A percentile compares a stretch with the other conserved stretches of the same genome.
These are phyloP conservation scores for Euproctis similis DNA, from an alignment of 2,888 invertebrate genomes.

Conservation along the genomic window DNA sequence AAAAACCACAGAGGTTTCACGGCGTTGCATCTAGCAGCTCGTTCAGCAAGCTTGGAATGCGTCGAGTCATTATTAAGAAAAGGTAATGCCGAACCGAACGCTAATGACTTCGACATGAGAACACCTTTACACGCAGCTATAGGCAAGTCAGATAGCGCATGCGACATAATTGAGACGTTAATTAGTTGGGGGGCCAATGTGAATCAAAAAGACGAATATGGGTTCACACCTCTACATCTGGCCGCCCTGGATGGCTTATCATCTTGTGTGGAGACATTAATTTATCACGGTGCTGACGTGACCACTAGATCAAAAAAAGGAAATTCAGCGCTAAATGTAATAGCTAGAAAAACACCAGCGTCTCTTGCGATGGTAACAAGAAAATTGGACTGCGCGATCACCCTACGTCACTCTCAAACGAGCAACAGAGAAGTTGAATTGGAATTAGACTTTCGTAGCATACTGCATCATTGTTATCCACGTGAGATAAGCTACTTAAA, in stretches of 20 bases:
- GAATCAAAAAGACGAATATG: slow-evolving; percentile 89
- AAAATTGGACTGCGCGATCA: slow-evolving; percentile 87
- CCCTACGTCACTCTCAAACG: slow-evolving; percentile 85
- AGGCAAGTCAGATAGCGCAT: slow-evolving; percentile 87
- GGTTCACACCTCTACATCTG: slow-evolving; percentile 89
- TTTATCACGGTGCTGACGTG: slow-evolving; percentile 91
- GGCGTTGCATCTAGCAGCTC: slow-evolving; percentile 88
- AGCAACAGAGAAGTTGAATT: slow-evolving; percentile 88
- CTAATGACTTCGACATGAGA: slow-evolving; percentile 86
- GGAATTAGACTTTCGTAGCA: slow-evolving; percentile 87
- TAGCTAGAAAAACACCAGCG: slow-evolving; percentile 90
- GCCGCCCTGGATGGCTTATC: slow-evolving; percentile 90
- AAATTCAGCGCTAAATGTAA: slow-evolving; percentile 88
- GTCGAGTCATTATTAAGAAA: slow-evolving; percentile 85
- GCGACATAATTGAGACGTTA: slow-evolving; percentile 86
- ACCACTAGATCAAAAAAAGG: slow-evolving; percentile 91
- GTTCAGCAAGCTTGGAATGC: slow-evolving; percentile 86
- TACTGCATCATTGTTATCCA: slow-evolving; percentile 87
- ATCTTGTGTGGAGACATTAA: slow-evolving; percentile 88
- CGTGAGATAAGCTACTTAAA: slow-evolving; percentile 91
- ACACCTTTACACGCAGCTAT: slow-evolving; percentile 90
- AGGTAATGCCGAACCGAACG: slow-evolving; percentile 85
- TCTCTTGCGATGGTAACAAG: slow-evolving; percentile 88
- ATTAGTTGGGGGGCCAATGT: slow-evolving; percentile 88
- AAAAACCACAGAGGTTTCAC: slow-evolving; percentile 88